Evolutionary conservation across 2,888 invertebrate species (phyloP), one percentile per base, ranked within the genome.

Genomic region (Fragum sueziense): DNA sequence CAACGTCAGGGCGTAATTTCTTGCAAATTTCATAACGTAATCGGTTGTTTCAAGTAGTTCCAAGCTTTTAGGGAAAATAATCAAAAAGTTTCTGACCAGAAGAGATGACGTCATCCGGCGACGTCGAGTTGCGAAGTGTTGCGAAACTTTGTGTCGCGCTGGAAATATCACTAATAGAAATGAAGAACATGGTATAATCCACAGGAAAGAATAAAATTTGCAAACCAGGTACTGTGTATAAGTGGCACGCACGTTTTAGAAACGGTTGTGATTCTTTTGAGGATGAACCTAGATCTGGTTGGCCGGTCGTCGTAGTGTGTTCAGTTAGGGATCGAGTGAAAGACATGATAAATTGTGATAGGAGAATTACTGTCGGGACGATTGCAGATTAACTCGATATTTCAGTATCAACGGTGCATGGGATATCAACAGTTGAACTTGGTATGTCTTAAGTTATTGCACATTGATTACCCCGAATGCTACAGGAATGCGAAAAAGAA

Each of bases 131-230:
- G 4, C 47, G 47, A 47, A 47, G 17, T 47, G 47, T 47, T 47
- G 47, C n/a, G 7, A 47, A 47, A 47, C n/a, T 47, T 47, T 47
- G 47, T 47, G 47, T 47, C 47, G 47, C 47, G 47, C 47, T 47
- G 20, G 33, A 71, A 34, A 59, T 59, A 57, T 71, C 70, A 59
- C 70, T 41, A 33, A 59, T 59, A 71, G 70, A 71, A 71, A 71
- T 59, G 57, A 33, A 34, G 57, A 70, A 54, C 11, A 70, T 70
- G 70, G 54, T 70, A 33, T 33, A 27, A 71, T 71, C 37, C 27
- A 47, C 17, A 47, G 17, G 47, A 47, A 47, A 47, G n/a, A 9
- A 47, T 9, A 47, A 37, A 57, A 57, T 25, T 25, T 57, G 57
- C 9, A 57, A 25, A 11, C 57, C 25, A 27, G 57, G 25, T 27